These are phyloP conservation scores for Grus americana DNA, from an alignment of 2,113 vertebrate species.

Conservation along the genomic window DNA sequence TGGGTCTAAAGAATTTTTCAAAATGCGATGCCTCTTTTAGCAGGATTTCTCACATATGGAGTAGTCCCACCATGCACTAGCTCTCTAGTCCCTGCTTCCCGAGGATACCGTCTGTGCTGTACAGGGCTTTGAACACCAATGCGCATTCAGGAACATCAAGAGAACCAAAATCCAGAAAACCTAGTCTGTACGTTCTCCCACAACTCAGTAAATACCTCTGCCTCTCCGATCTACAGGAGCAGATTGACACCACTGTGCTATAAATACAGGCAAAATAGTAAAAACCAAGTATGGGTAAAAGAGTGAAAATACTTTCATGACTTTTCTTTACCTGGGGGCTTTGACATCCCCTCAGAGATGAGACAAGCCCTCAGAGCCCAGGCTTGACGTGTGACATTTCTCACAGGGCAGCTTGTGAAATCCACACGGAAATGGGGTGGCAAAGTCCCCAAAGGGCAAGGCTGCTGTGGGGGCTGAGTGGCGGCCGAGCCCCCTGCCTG, in stretches of 20 bases:
- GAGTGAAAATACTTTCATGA: background rate
- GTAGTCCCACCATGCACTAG: background rate
- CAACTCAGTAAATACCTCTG: background rate
- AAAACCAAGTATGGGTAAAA: background rate
- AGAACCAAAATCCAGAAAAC: background rate
- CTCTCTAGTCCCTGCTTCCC: background rate
- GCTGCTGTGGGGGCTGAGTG: rapidly evolving
- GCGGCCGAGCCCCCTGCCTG: rapidly evolving
- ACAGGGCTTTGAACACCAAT: background rate
- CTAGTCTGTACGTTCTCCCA: background rate
- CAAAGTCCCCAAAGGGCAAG: rapidly evolving
- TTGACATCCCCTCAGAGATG: background rate
- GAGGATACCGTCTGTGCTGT: rapidly evolving
- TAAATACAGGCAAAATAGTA: background rate
- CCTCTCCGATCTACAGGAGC: background rate
- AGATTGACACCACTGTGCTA: background rate
- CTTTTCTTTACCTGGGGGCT: background rate
- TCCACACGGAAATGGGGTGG: background rate
- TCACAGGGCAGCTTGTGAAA: background rate
- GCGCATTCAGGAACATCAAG: background rate
- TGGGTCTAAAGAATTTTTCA: background rate
- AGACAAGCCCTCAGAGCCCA: background rate
- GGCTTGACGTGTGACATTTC: background rate
- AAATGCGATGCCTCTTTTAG: background rate
- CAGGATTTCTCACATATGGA: background rate